These are phyloP conservation scores for Uropsilus gracilis DNA, from an alignment of 2,113 vertebrate genomes.

Conservation along the genomic window DNA sequence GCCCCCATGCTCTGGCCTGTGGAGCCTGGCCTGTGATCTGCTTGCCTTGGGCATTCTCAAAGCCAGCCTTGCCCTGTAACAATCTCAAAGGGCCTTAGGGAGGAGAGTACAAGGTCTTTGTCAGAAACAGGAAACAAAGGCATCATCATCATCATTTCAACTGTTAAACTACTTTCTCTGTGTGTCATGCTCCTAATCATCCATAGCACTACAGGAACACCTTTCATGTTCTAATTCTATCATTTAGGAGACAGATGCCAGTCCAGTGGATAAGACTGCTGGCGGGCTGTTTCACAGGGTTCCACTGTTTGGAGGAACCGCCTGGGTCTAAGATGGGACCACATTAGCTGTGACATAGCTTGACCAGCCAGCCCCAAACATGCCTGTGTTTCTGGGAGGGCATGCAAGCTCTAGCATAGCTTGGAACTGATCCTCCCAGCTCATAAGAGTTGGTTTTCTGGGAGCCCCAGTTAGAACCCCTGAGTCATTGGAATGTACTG, in stretches of 20 bases:
- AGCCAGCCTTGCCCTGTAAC: neutral
- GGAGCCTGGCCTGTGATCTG: neutral
- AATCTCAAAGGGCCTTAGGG: neutral
- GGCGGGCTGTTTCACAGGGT: neutral
- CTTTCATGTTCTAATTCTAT: conserved; percentile 66
- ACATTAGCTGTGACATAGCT: neutral
- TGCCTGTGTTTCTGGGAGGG: neutral
- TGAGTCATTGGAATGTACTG: neutral
- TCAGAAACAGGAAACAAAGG: conserved; percentile 54
- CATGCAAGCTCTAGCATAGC: neutral
- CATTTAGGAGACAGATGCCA: conserved; percentile 19
- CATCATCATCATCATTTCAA: neutral
- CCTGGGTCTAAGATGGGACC: neutral
- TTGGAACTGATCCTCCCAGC: neutral
- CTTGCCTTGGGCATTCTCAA: neutral
- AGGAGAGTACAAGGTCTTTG: conserved; percentile 8
- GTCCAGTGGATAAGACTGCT: neutral
- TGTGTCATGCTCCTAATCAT: conserved; percentile 57
- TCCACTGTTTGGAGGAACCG: neutral
- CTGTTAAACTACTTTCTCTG: conserved; percentile 14
- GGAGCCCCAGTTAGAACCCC: conserved; percentile 57
- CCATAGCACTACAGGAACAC: conserved; percentile 43
- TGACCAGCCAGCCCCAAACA: neutral
- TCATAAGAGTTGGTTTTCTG: neutral
- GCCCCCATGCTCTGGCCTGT: neutral